Base-by-base conservation (phyloP, 2,888 invertebrate genomes). In the Eudasyphora cyanicolor region DNA sequence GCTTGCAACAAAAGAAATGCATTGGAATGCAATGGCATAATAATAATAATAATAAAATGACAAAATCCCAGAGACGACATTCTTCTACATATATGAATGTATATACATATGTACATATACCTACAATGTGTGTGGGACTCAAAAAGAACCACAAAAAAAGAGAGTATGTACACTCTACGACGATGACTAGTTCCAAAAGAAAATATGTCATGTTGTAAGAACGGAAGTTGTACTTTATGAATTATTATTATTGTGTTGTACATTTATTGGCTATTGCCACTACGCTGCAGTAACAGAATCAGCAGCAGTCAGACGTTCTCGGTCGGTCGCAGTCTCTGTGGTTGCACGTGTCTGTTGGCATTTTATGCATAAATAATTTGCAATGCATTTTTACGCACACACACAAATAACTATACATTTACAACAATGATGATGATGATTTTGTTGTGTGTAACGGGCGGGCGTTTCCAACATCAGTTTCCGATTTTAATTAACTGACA, bases 171-270 rank as follows among this genome's bases (percentile, higher is more conserved):
- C 8, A 38, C 10, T 21, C 19, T 21, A 62, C n/a, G n/a, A n/a
- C 64, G 21, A 67, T 21, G 14, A 14, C 5, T 14, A 64, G 64
- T 64, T 12, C 12, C 35, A 38, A 24, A 67, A 57, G 67, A 78
- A 24, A 62, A 71, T 77, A 77, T 83, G 83, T 75, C 74, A 80
- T 80, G 71, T 80, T 83, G 67, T 75, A 80, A 73, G 80, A 83
- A 80, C 83, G 83, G 83, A 83, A 83, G 80, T 83, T 77, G 70
- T 83, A 79, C 77, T 83, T 83, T 78, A 80, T 78, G 70, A 83
- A 75, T 80, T 78, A 75, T 75, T 77, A 76, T 69, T 74, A 79
- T 64, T 62, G 71, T 70, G 75, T 62, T 76, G 69, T 57, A 75
- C 74, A 75, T 71, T 80, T 70, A 80, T 80, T 75, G 67, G 57